Evolutionary conservation across 2,797 vertebrate species (phyloP), one percentile per base, ranked within the genome.

Genomic region (Malurus leucopterus): DNA sequence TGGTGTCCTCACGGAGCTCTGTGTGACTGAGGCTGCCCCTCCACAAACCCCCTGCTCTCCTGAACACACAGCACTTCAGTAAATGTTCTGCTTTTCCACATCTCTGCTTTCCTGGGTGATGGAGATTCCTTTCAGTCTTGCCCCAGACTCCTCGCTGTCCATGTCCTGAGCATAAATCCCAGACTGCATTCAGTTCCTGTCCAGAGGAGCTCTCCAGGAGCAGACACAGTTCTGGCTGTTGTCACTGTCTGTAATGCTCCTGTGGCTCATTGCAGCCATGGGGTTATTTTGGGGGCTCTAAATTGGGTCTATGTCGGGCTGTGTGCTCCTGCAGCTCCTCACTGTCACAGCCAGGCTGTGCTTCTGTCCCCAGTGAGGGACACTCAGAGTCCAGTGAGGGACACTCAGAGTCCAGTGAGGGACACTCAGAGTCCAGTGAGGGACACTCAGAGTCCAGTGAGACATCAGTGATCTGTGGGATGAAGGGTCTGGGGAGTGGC

Each of bases 111-210:
- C 43, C 62, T 34, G 21, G 43, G 6, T 67, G 54, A 84, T 86
- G 34, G 23, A 24, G 11, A 59, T 76, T n/a, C 75, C 40, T 57
- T 70, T 71, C 57, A 20, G 1, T 72, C 74, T 57, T 57, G 41
- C 7, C 72, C 20, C 67, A 29, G 17, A 19, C 34, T 77, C 11
- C 27, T 50, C 0, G 0, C 23, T 0, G 2, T 62, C 1, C 13
- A 5, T 46, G 65, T 50, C 51, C 49, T 1, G 44, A 32, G 30
- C 29, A n/a, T 53, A 36, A 81, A 47, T 65, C 53, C 13, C 26
- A 34, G 77, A 12, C 2, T 57, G 43, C 34, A 5, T 26, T 74
- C 43, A 57, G 22, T 32, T 40, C 32, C 27, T 71, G 67, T 34
- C 63, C 43, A 19, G 41, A 9, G 54, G 34, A 3, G 43, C 38